Evolutionary conservation across 2,113 vertebrate species (phyloP).

Genomic region (mouse (Mus musculus)): DNA sequence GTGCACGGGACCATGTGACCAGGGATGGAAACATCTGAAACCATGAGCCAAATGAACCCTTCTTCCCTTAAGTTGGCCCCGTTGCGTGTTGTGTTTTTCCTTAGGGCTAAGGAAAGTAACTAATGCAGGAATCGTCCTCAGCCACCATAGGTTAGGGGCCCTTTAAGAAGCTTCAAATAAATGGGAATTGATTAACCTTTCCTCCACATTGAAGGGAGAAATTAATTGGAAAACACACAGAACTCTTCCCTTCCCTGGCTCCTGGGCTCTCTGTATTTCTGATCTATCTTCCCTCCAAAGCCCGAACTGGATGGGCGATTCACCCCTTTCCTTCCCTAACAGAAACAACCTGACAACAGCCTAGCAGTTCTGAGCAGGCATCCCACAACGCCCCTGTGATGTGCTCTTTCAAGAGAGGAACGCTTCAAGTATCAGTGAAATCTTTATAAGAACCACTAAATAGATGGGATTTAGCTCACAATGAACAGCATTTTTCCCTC

Average conservation of each 20-base stretch:
- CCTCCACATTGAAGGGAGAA: neutral
- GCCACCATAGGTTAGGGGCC: neutral
- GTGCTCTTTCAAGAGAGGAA: constrained; percentile 54
- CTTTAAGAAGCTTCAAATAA: neutral
- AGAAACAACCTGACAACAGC: neutral
- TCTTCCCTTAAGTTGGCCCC: neutral
- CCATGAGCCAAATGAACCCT: neutral
- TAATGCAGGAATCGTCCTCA: neutral
- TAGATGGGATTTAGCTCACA: constrained; percentile 50
- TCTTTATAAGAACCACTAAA: constrained; percentile 57
- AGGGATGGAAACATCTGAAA: neutral
- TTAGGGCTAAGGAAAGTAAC: neutral
- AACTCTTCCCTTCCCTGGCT: neutral
- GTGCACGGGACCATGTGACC: neutral
- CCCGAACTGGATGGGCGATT: accelerated
- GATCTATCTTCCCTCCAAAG: neutral
- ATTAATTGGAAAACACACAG: neutral
- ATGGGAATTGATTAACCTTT: constrained; percentile 6
- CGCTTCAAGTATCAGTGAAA: constrained; percentile 12
- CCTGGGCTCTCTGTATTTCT: neutral
- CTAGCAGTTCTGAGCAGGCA: neutral
- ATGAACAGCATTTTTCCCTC: neutral
- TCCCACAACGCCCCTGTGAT: neutral
- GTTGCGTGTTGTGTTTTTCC: neutral
- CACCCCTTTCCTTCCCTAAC: neutral